Conservation (phyloP, 2,888 invertebrate genomes). For the Papilio gigon region DNA sequence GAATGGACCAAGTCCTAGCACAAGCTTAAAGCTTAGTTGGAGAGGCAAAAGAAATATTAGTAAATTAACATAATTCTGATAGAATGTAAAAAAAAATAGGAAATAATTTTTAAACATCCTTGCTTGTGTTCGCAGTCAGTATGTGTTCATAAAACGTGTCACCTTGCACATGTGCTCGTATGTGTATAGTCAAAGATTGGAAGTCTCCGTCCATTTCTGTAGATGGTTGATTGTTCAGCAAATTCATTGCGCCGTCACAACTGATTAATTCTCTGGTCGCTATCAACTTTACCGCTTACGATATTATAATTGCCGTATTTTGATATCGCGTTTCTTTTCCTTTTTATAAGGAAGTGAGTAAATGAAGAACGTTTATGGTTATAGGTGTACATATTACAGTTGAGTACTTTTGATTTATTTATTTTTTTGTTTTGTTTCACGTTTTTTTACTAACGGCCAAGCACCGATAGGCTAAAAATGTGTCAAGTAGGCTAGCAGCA, state of each 20-base stretch:
- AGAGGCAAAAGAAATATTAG: no score
- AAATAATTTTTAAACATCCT: no score
- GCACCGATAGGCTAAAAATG: not conserved
- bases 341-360: constrained; percentile 25
- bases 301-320: constrained; percentile 17
- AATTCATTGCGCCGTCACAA: constrained; percentile 28
- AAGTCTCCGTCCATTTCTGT: constrained; percentile 31
- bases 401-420: constrained; percentile 7
- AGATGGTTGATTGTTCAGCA: constrained; percentile 27
- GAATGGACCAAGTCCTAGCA: no score
- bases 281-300: constrained; percentile 12
- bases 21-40: no score
- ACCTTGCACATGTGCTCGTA: no score
- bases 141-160: no score
- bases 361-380: constrained; percentile 15
- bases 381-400: not conserved
- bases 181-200: not conserved
- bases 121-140: no score
- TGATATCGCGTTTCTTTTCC: constrained; percentile 18
- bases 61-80: no score
- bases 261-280: constrained; percentile 22
- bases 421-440: not conserved
- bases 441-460: not conserved
- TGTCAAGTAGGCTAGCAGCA: no score
- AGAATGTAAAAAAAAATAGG: no score